These are phyloP conservation scores for Xenopus petersii DNA, from an alignment of 2,797 vertebrate species.

Conservation along the genomic window DNA sequence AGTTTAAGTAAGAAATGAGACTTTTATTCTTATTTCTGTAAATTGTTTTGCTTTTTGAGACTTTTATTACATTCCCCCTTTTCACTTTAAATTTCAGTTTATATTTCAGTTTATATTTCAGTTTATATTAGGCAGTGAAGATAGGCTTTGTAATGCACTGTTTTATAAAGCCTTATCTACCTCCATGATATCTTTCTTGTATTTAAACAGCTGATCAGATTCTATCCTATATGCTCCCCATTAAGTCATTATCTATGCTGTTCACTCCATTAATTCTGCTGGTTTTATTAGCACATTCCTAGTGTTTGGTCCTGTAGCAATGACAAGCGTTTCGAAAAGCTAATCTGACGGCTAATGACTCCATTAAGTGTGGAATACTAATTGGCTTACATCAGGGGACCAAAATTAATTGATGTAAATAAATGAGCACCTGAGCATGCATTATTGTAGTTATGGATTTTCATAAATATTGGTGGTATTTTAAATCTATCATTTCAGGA, in stretches of 20 bases:
- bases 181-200: constrained; percentile 84
- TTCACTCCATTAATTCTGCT: constrained; percentile 92
- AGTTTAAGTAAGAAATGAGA: too few relatives aligned
- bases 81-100: neutral
- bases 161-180: constrained; percentile 66
- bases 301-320: constrained; percentile 71
- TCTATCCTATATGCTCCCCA: constrained; percentile 87
- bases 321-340: constrained; percentile 86
- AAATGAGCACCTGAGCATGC: constrained; percentile 90
- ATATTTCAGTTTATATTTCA: neutral
- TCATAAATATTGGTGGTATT: constrained; percentile 65
- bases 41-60: too few relatives aligned
- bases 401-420: constrained; percentile 95
- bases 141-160: constrained; percentile 1
- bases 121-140: neutral
- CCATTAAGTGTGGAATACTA: constrained; percentile 90
- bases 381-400: constrained; percentile 92
- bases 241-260: constrained; percentile 93
- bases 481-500: constrained; percentile 62
- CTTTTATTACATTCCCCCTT: too few relatives aligned
- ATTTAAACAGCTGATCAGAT: constrained; percentile 75
- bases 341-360: constrained; percentile 97
- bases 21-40: too few relatives aligned
- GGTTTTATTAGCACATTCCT: constrained; percentile 89
- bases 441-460: constrained; percentile 69